A percentile compares a stretch with the other conserved stretches of the same genome.
phyloP scores from a whole-genome alignment of 2,888 invertebrate genomes.

The Lasioglossum morio region DNA sequence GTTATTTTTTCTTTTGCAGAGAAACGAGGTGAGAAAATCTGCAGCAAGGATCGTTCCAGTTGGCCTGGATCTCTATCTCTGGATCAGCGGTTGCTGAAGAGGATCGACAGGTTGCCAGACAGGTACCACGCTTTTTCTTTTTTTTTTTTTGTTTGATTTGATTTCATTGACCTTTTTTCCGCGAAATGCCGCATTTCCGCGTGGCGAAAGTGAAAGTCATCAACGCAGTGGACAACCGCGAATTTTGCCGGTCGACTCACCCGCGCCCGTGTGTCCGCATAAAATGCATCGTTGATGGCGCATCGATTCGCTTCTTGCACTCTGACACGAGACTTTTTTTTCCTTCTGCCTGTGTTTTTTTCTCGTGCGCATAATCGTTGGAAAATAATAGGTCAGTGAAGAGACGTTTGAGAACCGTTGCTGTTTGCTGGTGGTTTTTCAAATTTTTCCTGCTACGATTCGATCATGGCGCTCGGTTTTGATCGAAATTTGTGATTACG shows the following conservation, averaged over 20 bases:
- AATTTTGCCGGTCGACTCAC: slow-evolving; percentile 30
- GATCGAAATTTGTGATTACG: background rate
- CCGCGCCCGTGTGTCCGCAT: slow-evolving; percentile 17
- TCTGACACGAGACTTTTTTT: background rate
- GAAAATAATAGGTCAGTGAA: background rate
- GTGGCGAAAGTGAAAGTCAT: slow-evolving; percentile 44
- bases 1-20: slow-evolving; percentile 36
- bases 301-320: slow-evolving; percentile 20
- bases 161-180: background rate
- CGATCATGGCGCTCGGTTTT: background rate
- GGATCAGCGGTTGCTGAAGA: background rate
- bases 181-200: slow-evolving; percentile 29
- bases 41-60: slow-evolving; percentile 56
- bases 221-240: slow-evolving; percentile 28
- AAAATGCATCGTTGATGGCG: slow-evolving; percentile 29
- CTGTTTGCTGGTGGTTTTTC: background rate
- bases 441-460: background rate
- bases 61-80: slow-evolving; percentile 53
- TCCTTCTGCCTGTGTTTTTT: background rate
- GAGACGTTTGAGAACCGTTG: background rate
- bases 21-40: slow-evolving; percentile 49
- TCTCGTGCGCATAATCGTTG: background rate
- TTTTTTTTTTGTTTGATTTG: too few relatives aligned
- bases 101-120: slow-evolving; percentile 19
- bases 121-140: slow-evolving; percentile 29